Conservation (phyloP, 1,140 invertebrate genomes). For the Tetragonula clypearis region DNA sequence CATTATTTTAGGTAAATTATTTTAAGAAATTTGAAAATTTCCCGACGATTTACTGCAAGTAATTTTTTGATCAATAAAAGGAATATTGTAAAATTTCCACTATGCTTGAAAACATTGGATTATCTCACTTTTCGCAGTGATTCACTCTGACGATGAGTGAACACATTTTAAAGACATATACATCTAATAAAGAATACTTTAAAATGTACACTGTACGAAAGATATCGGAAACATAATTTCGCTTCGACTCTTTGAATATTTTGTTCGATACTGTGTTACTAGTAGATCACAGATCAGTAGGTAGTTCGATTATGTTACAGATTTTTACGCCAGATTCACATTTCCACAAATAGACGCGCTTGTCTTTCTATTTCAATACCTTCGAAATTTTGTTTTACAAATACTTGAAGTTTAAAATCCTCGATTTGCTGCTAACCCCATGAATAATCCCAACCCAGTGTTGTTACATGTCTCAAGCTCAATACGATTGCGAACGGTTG, state of each 20-base stretch:
- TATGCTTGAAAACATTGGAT: not conserved
- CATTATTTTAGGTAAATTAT: accelerated
- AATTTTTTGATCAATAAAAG: not conserved
- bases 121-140: too few relatives aligned
- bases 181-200: not conserved
- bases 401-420: not conserved
- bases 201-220: not conserved
- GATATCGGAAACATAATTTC: not conserved
- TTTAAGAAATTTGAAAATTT: not conserved
- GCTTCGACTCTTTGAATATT: not conserved
- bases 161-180: not conserved
- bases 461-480: not conserved
- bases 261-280: not conserved
- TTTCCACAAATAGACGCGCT: not conserved
- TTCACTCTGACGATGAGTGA: too few relatives aligned
- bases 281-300: not conserved
- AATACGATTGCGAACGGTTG: not conserved
- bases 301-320: too few relatives aligned
- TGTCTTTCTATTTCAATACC: too few relatives aligned
- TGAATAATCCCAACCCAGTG: not conserved
- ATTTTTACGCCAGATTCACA: not conserved
- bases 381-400: too few relatives aligned
- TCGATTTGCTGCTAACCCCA: not conserved
- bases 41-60: not conserved
- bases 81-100: not conserved